A percentile compares a stretch with the other conserved stretches of the same genome.
phyloP scores from a whole-genome alignment of 1,140 invertebrate species.

The Zophobas atratus region DNA sequence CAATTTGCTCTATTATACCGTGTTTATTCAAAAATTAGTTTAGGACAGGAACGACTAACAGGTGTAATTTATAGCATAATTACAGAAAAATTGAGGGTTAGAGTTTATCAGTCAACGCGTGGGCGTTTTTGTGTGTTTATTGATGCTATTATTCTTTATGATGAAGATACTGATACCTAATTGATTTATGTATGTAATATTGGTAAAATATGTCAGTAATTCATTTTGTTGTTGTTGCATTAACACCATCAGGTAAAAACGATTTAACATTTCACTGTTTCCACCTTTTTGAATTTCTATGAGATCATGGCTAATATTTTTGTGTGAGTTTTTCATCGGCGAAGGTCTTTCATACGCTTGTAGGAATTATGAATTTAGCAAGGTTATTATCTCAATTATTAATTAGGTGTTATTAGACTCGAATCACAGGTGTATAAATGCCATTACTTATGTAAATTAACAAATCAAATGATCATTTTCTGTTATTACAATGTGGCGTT shows the following conservation, averaged over 20 bases:
- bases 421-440: constrained; percentile 28
- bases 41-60: not conserved
- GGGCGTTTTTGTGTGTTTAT: constrained; percentile 15
- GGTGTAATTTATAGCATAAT: too few species aligned
- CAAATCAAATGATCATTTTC: not conserved
- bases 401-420: constrained; percentile 24
- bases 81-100: not conserved
- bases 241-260: constrained; percentile 32
- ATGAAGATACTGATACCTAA: constrained; percentile 19
- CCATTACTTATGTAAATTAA: constrained; percentile 36
- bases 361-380: constrained; percentile 39
- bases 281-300: constrained; percentile 32
- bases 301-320: constrained; percentile 33
- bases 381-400: constrained; percentile 24
- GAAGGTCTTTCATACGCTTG: constrained; percentile 24
- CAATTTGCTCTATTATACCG: not conserved
- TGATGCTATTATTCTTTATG: constrained; percentile 10
- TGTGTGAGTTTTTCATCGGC: constrained; percentile 23
- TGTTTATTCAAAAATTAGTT: constrained; percentile 13
- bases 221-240: constrained; percentile 12
- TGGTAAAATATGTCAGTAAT: constrained; percentile 29
- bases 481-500: not conserved
- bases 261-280: constrained; percentile 7
- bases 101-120: constrained; percentile 5
- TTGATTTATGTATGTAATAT: constrained; percentile 34